These are phyloP conservation scores for Magallana angulata DNA, from an alignment of 1,140 invertebrate species.

Conservation along the genomic window DNA sequence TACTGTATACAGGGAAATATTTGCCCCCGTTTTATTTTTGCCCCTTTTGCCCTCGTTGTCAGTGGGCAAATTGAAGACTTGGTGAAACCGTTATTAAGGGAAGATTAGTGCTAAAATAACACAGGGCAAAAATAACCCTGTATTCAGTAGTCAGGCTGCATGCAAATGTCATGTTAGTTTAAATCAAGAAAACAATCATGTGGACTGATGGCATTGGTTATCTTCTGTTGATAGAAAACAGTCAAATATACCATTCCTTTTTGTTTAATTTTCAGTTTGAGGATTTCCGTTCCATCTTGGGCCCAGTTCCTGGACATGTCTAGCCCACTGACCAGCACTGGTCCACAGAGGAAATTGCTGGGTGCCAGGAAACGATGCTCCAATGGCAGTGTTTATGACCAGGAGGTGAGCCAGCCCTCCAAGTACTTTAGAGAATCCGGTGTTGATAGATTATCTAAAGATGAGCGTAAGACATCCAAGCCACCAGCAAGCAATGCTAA, in stretches of 20 bases:
- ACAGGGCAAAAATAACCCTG: neutral
- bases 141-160: neutral
- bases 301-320: neutral
- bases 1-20: too few species aligned
- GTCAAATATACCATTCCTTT: neutral
- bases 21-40: too few species aligned
- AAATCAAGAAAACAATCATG: too few species aligned
- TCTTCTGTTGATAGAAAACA: neutral
- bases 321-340: neutral
- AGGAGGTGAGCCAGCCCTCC: neutral
- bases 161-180: neutral
- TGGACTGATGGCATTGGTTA: too few species aligned
- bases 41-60: too few species aligned
- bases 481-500: neutral
- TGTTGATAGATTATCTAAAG: neutral
- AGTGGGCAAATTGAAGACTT: too few species aligned
- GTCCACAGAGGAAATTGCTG: constrained; percentile 12
- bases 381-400: neutral
- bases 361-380: constrained; percentile 1
- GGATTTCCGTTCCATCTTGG: neutral
- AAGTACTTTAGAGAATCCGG: neutral
- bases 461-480: neutral
- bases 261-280: neutral
- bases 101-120: too few species aligned
- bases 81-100: too few species aligned